Evolutionary conservation across 2,888 invertebrate genomes (phyloP).

Genomic region (Crioceris asparagi): DNA sequence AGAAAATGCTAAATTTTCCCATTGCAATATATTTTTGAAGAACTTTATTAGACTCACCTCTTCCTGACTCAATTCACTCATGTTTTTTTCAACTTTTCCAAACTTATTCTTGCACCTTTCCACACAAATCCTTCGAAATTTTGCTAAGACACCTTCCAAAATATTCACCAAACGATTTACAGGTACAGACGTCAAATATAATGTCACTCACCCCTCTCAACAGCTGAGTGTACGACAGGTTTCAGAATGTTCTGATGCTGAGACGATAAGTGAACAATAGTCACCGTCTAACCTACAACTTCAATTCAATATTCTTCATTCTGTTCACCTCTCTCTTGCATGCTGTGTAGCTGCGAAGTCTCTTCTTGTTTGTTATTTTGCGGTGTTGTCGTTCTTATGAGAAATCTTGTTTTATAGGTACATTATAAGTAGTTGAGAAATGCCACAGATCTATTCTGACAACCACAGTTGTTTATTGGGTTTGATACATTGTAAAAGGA

Average conservation of each 20-base stretch:
- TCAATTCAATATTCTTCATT: neutral
- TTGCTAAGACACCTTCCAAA: slow-evolving; percentile 11
- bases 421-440: too few relatives aligned
- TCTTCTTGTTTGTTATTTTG: too few relatives aligned
- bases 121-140: slow-evolving; percentile 17
- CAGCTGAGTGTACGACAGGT: slow-evolving; percentile 32
- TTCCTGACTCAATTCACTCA: slow-evolving; percentile 82
- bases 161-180: slow-evolving; percentile 20
- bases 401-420: too few relatives aligned
- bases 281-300: slow-evolving; percentile 27
- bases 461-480: too few relatives aligned
- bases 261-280: slow-evolving; percentile 9
- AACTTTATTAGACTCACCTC: slow-evolving; percentile 56
- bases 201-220: slow-evolving; percentile 36
- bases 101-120: slow-evolving; percentile 7
- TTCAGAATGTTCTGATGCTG: slow-evolving; percentile 27
- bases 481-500: too few relatives aligned
- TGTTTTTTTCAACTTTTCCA: slow-evolving; percentile 30
- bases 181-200: slow-evolving; percentile 29
- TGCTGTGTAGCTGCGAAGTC: too few relatives aligned
- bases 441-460: too few relatives aligned
- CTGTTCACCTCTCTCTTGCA: neutral
- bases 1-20: neutral
- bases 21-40: slow-evolving; percentile 2
- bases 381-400: too few relatives aligned